These are phyloP conservation scores for Isoperla grammatica DNA, from an alignment of 2,888 invertebrate genomes.

Conservation along the genomic window DNA sequence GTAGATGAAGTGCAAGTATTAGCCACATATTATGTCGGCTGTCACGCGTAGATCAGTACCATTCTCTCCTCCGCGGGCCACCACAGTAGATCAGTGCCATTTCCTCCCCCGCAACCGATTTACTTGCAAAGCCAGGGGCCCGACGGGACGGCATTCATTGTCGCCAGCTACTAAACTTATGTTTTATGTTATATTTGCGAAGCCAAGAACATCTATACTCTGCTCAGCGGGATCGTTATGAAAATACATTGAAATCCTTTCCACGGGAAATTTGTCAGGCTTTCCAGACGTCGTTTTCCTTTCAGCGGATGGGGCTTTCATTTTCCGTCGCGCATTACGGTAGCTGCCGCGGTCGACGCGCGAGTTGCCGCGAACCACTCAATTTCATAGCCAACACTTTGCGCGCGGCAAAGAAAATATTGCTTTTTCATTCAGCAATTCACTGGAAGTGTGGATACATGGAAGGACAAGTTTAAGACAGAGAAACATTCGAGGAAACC, in stretches of 20 bases:
- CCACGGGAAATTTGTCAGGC: conserved; percentile 16
- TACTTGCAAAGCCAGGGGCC: too few relatives aligned
- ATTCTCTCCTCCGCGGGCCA: too few relatives aligned
- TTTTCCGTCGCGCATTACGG: background rate
- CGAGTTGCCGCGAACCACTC: background rate
- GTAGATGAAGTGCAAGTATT: too few relatives aligned
- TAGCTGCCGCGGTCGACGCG: background rate
- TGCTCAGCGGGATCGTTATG: conserved; percentile 1
- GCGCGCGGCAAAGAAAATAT: conserved; percentile 3
- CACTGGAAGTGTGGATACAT: background rate
- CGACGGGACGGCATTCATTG: too few relatives aligned
- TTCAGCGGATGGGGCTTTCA: background rate
- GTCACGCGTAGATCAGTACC: too few relatives aligned
- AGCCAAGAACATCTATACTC: background rate
- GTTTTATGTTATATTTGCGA: too few relatives aligned
- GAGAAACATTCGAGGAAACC: too few relatives aligned
- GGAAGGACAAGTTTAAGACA: background rate
- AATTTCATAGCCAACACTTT: conserved; percentile 8
- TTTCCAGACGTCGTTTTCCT: conserved; percentile 13
- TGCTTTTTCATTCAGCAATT: conserved; percentile 11
- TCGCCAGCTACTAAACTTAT: too few relatives aligned
- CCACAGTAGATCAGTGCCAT: too few relatives aligned
- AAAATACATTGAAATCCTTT: conserved; percentile 19
- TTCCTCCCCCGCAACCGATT: too few relatives aligned
- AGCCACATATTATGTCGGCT: too few relatives aligned